Evolutionary conservation across 2,113 vertebrate genomes (phyloP).

Genomic region (Strix uralensis): DNA sequence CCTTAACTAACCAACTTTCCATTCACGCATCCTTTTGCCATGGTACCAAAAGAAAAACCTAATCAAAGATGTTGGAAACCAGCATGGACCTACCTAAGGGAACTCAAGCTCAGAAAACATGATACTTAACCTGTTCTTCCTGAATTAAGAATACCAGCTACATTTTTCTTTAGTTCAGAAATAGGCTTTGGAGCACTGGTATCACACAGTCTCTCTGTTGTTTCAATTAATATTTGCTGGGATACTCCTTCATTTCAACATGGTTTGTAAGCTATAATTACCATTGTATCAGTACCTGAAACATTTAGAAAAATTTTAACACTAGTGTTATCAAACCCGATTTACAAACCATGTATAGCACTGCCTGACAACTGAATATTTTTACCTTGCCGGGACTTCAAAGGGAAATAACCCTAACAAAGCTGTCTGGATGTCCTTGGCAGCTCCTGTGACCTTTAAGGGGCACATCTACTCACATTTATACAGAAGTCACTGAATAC

Average conservation of each 20-base stretch:
- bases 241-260: neutral
- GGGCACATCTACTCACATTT: neutral
- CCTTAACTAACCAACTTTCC: neutral
- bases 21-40: neutral
- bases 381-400: neutral
- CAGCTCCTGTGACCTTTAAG: neutral
- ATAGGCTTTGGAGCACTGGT: neutral
- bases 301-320: neutral
- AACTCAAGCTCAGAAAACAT: neutral
- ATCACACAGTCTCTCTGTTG: neutral
- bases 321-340: neutral
- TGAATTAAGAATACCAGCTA: neutral
- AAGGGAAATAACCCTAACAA: neutral
- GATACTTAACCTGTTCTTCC: neutral
- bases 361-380: neutral
- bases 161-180: neutral
- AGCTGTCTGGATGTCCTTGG: neutral
- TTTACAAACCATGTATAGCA: neutral
- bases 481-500: accelerated
- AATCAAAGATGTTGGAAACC: neutral
- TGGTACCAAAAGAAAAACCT: neutral
- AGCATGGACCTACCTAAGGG: neutral
- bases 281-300: neutral
- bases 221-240: neutral
- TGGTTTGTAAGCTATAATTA: neutral